Base-by-base conservation (phyloP, 2,888 invertebrate species). In the Ornithoptera alexandrae region DNA sequence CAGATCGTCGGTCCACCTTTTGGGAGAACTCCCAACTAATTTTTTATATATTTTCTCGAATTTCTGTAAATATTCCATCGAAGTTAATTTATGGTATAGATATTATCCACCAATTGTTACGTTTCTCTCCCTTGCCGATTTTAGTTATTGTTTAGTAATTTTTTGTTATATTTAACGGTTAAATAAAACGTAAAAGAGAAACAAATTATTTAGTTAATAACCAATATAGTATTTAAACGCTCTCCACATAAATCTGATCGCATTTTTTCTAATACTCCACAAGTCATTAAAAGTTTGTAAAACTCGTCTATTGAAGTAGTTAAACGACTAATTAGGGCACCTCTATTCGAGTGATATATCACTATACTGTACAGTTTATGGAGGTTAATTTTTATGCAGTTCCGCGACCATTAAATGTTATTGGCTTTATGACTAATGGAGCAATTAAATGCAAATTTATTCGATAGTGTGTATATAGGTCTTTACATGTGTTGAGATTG, bases 361-460 rank as follows among this genome's bases (percentile, higher is more conserved):
- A 57, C n/a, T 57, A 6, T 4, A 20, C 20, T 30, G 59, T 24
- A n/a, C n/a, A 7, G 30, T 60, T 60, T 60, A 66, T 57, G 22
- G 24, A 62, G 56, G 15, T 57, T 20, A 46, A 17, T 66, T 65
- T 59, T 66, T 60, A 60, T 62, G 42, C 39, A 57, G 24, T 42
- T 39, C 53, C 62, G 62, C n/a, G 10, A 57, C 39, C 57, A 67
- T 62, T 62, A 15, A 56, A 50, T 4, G 22, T 60, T 39, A 36
- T 30, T n/a, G 30, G 63, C 3, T 22, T 17, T 50, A 56, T 56
- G 36, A 36, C 30, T 36, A 56, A 63, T 56, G 46, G 36, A 17
- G 56, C 36, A 56, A 63, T 63, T 50, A 63, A 56, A 53, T 56
- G 56, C 36, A 53, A 63, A 63, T 63, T 3, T 62, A 15, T 62